Base-by-base conservation (phyloP, 2,888 invertebrate genomes). In the Dicranocentrus wangi region DNA sequence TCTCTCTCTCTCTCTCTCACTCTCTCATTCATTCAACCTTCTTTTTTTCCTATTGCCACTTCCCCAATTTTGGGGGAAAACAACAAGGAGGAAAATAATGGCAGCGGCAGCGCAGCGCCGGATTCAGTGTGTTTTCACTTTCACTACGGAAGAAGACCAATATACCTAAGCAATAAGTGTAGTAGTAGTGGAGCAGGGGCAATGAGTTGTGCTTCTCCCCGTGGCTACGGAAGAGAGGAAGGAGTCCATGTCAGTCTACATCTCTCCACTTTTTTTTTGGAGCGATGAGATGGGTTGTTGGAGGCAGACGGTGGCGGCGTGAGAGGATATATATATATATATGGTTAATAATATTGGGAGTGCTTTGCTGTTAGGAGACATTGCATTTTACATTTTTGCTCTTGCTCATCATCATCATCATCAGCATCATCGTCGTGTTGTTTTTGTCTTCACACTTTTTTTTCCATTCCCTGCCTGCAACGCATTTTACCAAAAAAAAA, bases 1-100 rank as follows among this genome's bases (percentile, higher is more conserved):
- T 78, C 23, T 47, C 51, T 39, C 61, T 21, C 21, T 69, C 58
- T 61, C 60, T 75, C 75, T 39, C 66, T 79, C 39, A n/a, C n/a
- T n/a, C n/a, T 21, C 21, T 69, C 58, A 68, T 66, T 75, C 75
- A 51, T 71, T 79, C 39, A n/a, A n/a, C n/a, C n/a, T n/a, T n/a
- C n/a, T n/a, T n/a, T n/a, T 23, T 47, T 53, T 70, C 47, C 71
- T 43, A 61, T 72, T 72, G 47, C 39, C 71, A 42, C 70, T 55
- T 61, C 61, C 27, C 39, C 71, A 42, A 55, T 55, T 61, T 47
- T 21, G 27, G 47, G 27, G 47, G 25, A 39, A 23, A 19, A 19
- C 10, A 43, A 21, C 70, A 71, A 60, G 25, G 28, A 2, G 43
- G 27, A 42, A n/a, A 53, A 55, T 53, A 47, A 25, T 66, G 66